Evolutionary conservation across 1,140 invertebrate species (phyloP).

Genomic region (Asobara japonica): DNA sequence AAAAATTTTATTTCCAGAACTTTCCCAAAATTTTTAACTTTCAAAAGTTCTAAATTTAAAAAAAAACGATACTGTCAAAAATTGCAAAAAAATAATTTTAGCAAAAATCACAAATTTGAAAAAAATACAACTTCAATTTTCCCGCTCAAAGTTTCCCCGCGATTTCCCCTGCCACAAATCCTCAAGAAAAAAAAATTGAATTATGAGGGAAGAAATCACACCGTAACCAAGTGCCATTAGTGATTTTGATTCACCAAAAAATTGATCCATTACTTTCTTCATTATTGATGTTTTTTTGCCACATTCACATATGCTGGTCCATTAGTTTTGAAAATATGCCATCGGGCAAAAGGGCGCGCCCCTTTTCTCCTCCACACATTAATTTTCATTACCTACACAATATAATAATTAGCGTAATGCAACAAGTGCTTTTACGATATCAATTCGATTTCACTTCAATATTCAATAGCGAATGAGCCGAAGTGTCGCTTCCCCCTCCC

Average conservation of each 20-base stretch:
- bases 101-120: no score
- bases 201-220: no score
- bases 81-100: no score
- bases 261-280: neutral
- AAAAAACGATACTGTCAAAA: no score
- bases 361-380: constrained; percentile 17
- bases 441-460: neutral
- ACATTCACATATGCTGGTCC: constrained; percentile 25
- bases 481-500: no score
- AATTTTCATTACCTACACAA: neutral
- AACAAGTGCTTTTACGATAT: neutral
- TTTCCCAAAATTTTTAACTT: no score
- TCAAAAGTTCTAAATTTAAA: no score
- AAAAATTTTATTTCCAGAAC: no score
- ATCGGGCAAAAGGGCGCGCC: neutral
- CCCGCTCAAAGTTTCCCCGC: no score
- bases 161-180: no score
- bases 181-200: no score
- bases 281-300: constrained; percentile 1
- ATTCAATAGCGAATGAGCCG: neutral
- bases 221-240: neutral
- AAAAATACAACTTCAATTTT: no score
- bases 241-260: neutral
- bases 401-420: neutral
- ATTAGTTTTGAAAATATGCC: constrained; percentile 1